A percentile compares a stretch with the other conserved stretches of the same genome.
These are phyloP conservation scores for Drosophila sturtevanti DNA, from an alignment of 1,140 invertebrate species.

Conservation along the genomic window DNA sequence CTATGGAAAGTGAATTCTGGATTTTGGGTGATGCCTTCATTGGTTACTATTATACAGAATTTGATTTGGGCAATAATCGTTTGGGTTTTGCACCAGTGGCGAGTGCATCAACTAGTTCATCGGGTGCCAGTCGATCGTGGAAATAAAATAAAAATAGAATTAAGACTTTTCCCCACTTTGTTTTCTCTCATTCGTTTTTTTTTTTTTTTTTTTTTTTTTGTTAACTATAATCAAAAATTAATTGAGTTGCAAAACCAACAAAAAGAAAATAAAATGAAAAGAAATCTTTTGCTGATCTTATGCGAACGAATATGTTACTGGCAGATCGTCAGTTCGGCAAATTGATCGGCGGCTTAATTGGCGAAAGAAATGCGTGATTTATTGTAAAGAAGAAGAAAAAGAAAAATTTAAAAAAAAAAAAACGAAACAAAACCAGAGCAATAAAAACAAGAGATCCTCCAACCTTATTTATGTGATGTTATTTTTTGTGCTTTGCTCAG, in stretches of 20 bases:
- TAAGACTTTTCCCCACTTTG: background rate
- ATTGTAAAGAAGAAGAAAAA: slow-evolving; percentile 45
- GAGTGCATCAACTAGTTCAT: slow-evolving; percentile 9
- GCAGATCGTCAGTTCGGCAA: slow-evolving; percentile 37
- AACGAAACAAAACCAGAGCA: slow-evolving; percentile 9
- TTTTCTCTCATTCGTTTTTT: too few relatives aligned
- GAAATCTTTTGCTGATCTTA: background rate
- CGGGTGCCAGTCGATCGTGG: slow-evolving; percentile 15
- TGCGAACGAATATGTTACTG: background rate
- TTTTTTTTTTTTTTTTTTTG: background rate
- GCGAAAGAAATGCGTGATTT: slow-evolving; percentile 61
- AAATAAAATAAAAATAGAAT: slow-evolving; percentile 8
- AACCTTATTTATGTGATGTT: slow-evolving; percentile 72
- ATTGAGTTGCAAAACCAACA: background rate
- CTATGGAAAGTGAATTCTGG: slow-evolving; percentile 57
- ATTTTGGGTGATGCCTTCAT: slow-evolving; percentile 86
- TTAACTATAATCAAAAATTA: background rate
- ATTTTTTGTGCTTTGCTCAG: slow-evolving; percentile 60
- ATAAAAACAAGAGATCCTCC: slow-evolving; percentile 20
- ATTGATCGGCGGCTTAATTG: slow-evolving; percentile 60
- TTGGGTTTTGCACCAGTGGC: slow-evolving; percentile 85
- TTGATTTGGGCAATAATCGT: slow-evolving; percentile 87
- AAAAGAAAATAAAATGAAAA: background rate
- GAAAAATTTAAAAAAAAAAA: slow-evolving; percentile 25
- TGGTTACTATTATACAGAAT: slow-evolving; percentile 88